These are phyloP conservation scores for Musca vetustissima DNA, from an alignment of 1,140 invertebrate species.

Conservation along the genomic window DNA sequence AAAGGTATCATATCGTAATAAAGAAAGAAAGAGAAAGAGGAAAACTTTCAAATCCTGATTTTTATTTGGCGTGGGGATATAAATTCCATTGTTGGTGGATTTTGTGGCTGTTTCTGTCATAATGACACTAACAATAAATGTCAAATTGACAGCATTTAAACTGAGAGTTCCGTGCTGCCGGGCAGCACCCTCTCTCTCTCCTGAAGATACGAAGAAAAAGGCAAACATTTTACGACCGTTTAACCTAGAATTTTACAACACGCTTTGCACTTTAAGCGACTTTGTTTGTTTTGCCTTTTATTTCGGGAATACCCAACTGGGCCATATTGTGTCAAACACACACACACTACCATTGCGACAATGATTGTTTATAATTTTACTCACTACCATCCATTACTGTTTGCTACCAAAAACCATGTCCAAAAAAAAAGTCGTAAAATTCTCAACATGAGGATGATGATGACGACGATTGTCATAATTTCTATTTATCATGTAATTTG, in stretches of 20 bases:
- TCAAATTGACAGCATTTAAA: slow-evolving; percentile 22
- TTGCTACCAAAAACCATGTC: too few relatives aligned
- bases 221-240: slow-evolving; percentile 9
- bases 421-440: too few relatives aligned
- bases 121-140: slow-evolving; percentile 22
- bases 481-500: slow-evolving; percentile 27
- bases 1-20: too few relatives aligned
- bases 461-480: slow-evolving; percentile 20
- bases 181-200: background rate
- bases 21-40: background rate
- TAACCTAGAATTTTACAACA: too few relatives aligned
- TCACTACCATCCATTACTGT: too few relatives aligned
- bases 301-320: too few relatives aligned
- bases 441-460: background rate
- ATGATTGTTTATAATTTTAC: too few relatives aligned
- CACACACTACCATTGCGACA: too few relatives aligned
- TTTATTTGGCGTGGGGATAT: too few relatives aligned
- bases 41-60: slow-evolving; percentile 1
- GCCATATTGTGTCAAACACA: too few relatives aligned
- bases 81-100: background rate
- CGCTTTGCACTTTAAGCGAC: too few relatives aligned
- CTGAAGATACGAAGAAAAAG: background rate
- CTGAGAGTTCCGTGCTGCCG: background rate
- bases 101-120: background rate
- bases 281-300: too few relatives aligned